phyloP scores from a whole-genome alignment of 2,113 vertebrate species.

The Cinclus cinclus region DNA sequence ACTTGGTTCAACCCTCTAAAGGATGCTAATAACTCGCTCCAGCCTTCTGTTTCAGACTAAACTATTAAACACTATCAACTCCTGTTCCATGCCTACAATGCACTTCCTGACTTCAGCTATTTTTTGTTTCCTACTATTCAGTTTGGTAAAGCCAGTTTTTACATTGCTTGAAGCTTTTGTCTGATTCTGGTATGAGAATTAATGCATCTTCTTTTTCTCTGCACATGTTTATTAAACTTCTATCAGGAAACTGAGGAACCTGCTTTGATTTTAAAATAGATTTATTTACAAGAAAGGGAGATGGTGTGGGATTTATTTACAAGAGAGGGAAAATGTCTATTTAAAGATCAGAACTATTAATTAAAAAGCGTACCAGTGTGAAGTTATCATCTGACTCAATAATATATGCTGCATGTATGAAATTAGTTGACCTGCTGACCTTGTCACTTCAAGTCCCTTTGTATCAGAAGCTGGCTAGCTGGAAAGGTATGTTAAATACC shows the following conservation, averaged over 20 bases:
- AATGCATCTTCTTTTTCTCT: constrained; percentile 32
- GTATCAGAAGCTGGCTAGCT: background rate
- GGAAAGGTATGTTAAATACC: background rate
- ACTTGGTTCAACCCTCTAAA: constrained; percentile 28
- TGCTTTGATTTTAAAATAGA: constrained; percentile 36
- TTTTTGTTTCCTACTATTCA: constrained; percentile 69
- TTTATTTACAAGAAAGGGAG: constrained; percentile 36
- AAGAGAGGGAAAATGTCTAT: background rate
- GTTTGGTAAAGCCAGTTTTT: constrained; percentile 34
- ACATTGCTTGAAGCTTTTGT: constrained; percentile 40
- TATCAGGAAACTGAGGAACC: constrained; percentile 56
- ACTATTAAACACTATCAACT: constrained; percentile 42
- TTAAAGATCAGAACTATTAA: background rate
- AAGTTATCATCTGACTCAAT: background rate
- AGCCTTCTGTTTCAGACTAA: constrained; percentile 46
- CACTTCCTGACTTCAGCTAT: constrained; percentile 58
- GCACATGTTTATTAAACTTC: constrained; percentile 66
- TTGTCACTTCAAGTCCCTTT: background rate
- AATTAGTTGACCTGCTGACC: background rate
- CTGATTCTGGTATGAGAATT: constrained; percentile 52
- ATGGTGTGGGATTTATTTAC: background rate
- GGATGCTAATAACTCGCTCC: background rate
- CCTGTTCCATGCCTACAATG: constrained; percentile 47
- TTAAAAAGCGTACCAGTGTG: background rate
- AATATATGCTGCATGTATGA: background rate